These are phyloP conservation scores for Meteorus cinctellus DNA, from an alignment of 2,888 invertebrate species.

Conservation along the genomic window DNA sequence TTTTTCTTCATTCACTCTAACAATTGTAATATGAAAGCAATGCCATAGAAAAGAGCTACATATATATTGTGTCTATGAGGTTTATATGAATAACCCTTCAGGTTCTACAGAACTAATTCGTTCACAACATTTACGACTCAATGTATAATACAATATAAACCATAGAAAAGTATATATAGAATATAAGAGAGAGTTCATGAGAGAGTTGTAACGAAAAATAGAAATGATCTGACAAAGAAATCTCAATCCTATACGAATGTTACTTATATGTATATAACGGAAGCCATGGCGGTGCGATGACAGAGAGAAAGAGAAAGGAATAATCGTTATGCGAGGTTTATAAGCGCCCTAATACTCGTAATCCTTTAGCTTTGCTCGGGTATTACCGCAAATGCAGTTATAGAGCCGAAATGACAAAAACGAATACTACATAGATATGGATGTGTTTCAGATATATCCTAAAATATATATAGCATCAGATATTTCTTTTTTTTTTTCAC, in stretches of 20 bases:
- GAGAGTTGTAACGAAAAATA: slow-evolving; percentile 4
- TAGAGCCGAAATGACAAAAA: slow-evolving; percentile 39
- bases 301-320: slow-evolving; percentile 35
- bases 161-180: slow-evolving; percentile 14
- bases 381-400: slow-evolving; percentile 68
- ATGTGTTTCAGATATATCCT: not conserved
- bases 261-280: not conserved
- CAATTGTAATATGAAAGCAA: slow-evolving; percentile 33
- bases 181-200: slow-evolving; percentile 37
- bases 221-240: slow-evolving; percentile 20
- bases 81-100: slow-evolving; percentile 1
- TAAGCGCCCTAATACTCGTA: slow-evolving; percentile 63
- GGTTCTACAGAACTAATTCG: slow-evolving; percentile 7
- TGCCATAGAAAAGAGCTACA: not conserved
- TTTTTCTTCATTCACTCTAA: slow-evolving; percentile 35
- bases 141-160: not conserved
- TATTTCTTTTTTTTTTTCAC: too few relatives aligned
- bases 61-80: not conserved
- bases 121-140: not conserved
- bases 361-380: slow-evolving; percentile 68
- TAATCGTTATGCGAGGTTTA: slow-evolving; percentile 46
- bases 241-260: slow-evolving; percentile 4
- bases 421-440: not conserved
- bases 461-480: too few relatives aligned
- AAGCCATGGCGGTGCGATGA: slow-evolving; percentile 38